These are phyloP conservation scores for Phataginus tricuspis DNA, from an alignment of 2,797 vertebrate genomes.

Conservation along the genomic window DNA sequence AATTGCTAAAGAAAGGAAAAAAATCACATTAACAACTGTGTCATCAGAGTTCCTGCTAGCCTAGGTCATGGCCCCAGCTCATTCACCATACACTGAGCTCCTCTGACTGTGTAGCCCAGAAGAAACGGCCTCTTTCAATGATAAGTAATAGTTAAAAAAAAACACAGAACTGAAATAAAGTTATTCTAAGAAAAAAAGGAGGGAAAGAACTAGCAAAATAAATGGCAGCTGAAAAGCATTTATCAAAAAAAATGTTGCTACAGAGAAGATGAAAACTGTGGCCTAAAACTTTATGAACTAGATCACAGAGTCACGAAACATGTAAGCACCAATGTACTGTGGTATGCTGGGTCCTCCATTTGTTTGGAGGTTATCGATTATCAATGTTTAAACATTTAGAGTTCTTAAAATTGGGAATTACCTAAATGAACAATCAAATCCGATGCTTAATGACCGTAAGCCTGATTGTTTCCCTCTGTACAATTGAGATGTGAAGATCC, in stretches of 20 bases:
- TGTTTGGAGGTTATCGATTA: not conserved
- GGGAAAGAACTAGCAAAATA: not conserved
- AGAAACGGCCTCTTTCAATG: not conserved
- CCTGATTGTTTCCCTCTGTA: not conserved
- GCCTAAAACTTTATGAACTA: not conserved
- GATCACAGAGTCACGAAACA: not conserved
- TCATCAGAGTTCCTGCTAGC: not conserved
- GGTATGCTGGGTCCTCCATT: not conserved
- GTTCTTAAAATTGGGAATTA: not conserved
- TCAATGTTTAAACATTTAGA: not conserved
- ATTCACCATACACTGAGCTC: not conserved
- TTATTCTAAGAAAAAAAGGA: not conserved
- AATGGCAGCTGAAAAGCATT: not conserved
- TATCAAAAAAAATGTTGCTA: not conserved
- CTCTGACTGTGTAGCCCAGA: not conserved
- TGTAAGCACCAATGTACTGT: not conserved
- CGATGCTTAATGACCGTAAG: not conserved
- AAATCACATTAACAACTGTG: not conserved
- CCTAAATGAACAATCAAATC: not conserved
- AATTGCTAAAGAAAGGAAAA: not conserved
- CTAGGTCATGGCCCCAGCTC: not conserved
- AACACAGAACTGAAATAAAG: not conserved
- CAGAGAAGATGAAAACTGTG: not conserved
- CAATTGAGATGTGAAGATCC: not conserved
- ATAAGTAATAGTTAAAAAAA: not conserved